Base-by-base conservation (phyloP, 2,797 vertebrate genomes). In the Schizothorax lantsangensis region DNA sequence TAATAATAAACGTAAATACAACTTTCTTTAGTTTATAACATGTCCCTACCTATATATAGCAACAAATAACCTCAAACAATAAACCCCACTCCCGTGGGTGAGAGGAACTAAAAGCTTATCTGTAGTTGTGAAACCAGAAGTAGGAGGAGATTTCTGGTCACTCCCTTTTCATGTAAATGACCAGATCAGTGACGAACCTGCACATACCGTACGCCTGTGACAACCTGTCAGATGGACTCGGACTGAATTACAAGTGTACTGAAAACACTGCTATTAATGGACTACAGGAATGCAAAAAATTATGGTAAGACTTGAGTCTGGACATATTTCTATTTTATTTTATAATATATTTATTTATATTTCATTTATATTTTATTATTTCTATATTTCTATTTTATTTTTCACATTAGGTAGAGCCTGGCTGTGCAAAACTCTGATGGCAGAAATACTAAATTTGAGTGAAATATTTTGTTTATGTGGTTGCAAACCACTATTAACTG, bases 91-190 rank as follows among this genome's bases (percentile, higher is more conserved):
- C 47, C n/a, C n/a, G 23, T 14, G 10, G n/a, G 36, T 30, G 54
- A 52, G 71, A 75, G 12, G 57, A 54, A 21, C 17, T 17, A 38
- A 84, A 54, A 43, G 15, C 19, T n/a, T 43, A 33, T 82, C 21
- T 71, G 15, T 12, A 81, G 6, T 9, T 57, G 10, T 72, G 23
- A 62, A 26, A 86, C 6, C 79, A 62, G 30, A 80, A 54, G 8
- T 64, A 73, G 83, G 79, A 45, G 62, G 79, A 21, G 79, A 26
- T 10, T 68, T 66, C 15, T 81, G 57, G 15, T 72, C 83, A 21
- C 83, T 17, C 87, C 69, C 38, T 40, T 40, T 11, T 59, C 14
- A 23, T 40, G 12, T n/a, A 62, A 72, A 72, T 23, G 6, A 17
- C 12, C 19, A 30, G 66, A 79, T 59, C 17, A 47, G n/a, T 0